Evolutionary conservation across 2,888 invertebrate species (phyloP).

Genomic region (Agrotis exclamationis): DNA sequence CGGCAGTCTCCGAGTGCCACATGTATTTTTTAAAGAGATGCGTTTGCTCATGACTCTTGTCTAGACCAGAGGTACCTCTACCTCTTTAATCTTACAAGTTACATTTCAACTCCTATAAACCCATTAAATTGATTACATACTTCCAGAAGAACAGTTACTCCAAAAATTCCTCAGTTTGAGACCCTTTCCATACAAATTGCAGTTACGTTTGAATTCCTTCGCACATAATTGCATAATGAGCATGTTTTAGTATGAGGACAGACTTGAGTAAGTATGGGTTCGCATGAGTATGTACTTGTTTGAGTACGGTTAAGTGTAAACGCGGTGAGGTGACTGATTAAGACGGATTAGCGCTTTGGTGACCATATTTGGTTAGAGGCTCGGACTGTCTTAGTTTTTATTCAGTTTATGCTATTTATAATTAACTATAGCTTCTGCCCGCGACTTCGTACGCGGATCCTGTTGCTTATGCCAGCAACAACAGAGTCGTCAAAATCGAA

Average conservation of each 20-base stretch:
- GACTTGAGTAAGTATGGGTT: conserved; percentile 41
- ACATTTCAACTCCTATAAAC: conserved; percentile 7
- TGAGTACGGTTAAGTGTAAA: conserved; percentile 72
- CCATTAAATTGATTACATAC: conserved; percentile 12
- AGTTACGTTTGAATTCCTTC: conserved; percentile 42
- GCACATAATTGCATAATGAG: conserved; percentile 75
- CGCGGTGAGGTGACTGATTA: conserved; percentile 80
- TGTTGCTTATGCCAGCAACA: no score
- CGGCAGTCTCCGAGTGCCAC: no score
- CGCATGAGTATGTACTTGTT: conserved; percentile 61
- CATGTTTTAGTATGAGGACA: conserved; percentile 56
- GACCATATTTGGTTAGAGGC: conserved; percentile 51
- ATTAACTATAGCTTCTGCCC: no score
- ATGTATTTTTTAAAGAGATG: no score
- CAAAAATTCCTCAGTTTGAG: conserved; percentile 53
- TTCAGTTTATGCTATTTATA: background rate
- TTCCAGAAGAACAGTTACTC: conserved; percentile 52
- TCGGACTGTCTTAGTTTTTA: conserved; percentile 31
- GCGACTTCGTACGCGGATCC: no score
- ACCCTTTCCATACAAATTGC: conserved; percentile 55
- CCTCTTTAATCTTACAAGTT: conserved; percentile 10
- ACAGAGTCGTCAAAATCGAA: no score
- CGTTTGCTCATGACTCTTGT: no score
- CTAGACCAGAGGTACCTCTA: background rate
- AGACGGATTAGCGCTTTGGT: conserved; percentile 78